Evolutionary conservation across 1,140 invertebrate species (phyloP), one percentile per base, ranked within the genome.

Genomic region (Trachymyrmex cornetzi): DNA sequence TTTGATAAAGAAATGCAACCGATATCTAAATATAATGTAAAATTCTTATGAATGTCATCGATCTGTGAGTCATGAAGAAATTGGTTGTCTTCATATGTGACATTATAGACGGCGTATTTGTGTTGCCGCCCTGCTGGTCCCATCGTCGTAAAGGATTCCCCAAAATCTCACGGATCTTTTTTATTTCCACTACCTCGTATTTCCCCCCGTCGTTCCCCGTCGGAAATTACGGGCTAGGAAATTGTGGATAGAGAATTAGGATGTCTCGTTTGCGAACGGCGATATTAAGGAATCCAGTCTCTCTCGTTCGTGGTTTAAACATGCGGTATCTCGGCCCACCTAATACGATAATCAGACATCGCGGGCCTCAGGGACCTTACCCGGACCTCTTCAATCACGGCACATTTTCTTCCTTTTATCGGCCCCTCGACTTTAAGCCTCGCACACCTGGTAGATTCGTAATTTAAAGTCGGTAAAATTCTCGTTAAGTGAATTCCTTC

Each of bases 241-340:
- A 77, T 64, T 72, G 55, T 69, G 67, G 67, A 61, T 69, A 71
- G 85, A 71, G 77, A 87, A 84, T 84, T 81, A 72, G 80, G 86
- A 87, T 34, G 80, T 87, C 79, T 84, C 80, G 80, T 85, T 85
- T 77, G 57, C 71, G 81, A 85, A 85, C 71, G 81, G 48, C 71
- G 38, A 61, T 77, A 77, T 85, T 85, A 85, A 75, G 72, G 81
- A 77, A 85, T 85, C 57, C 72, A 77, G 71, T 63, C 59, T 38
- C 71, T 64, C 38, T 79, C 53, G 50, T 61, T 63, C 44, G 44
- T 61, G 30, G 67, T 44, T 82, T 82, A 74, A 82, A 82, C 34
- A 22, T 53, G 63, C 64, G n/a, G n/a, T 16, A 59, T 44, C 50
- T 57, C 53, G 11, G 59, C 69, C 86, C 69, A 84, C 69, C 80